Evolutionary conservation across 1,140 invertebrate genomes (phyloP).

Genomic region (Anastatus disparis): DNA sequence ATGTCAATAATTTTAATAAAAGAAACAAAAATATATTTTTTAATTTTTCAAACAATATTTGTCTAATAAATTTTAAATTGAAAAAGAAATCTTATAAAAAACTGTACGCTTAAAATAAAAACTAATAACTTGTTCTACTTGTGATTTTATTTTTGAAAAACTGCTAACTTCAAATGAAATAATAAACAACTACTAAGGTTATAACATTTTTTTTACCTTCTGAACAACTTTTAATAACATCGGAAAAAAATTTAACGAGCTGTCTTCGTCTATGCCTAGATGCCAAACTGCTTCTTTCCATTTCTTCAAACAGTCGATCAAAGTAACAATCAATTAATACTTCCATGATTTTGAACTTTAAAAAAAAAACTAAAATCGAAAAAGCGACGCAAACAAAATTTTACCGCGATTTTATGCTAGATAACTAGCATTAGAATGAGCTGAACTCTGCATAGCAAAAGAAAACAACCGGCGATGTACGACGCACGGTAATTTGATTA

Average conservation of each 20-base stretch:
- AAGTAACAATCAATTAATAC: constrained; percentile 77
- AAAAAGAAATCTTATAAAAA: too few relatives aligned
- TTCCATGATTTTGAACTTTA: constrained; percentile 70
- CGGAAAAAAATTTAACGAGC: constrained; percentile 75
- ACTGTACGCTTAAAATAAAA: too few relatives aligned
- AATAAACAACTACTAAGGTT: too few relatives aligned
- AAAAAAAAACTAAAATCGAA: too few relatives aligned
- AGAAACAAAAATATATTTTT: too few relatives aligned
- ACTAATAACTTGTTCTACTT: too few relatives aligned
- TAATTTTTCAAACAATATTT: too few relatives aligned
- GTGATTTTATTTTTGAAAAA: too few relatives aligned
- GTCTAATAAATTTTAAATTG: too few relatives aligned
- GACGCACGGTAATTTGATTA: constrained; percentile 59
- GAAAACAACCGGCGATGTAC: constrained; percentile 38
- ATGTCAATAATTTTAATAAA: too few relatives aligned
- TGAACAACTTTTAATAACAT: constrained; percentile 75
- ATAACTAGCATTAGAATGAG: constrained; percentile 44
- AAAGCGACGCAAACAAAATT: too few relatives aligned
- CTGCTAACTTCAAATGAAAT: too few relatives aligned
- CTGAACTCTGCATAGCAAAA: not conserved
- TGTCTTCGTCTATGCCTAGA: constrained; percentile 72
- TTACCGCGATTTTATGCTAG: not conserved
- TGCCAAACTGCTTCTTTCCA: constrained; percentile 74
- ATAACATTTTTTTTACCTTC: constrained; percentile 62
- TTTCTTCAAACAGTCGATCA: constrained; percentile 72